Conservation (phyloP, 2,888 invertebrate species). For the Apeira syringaria region DNA sequence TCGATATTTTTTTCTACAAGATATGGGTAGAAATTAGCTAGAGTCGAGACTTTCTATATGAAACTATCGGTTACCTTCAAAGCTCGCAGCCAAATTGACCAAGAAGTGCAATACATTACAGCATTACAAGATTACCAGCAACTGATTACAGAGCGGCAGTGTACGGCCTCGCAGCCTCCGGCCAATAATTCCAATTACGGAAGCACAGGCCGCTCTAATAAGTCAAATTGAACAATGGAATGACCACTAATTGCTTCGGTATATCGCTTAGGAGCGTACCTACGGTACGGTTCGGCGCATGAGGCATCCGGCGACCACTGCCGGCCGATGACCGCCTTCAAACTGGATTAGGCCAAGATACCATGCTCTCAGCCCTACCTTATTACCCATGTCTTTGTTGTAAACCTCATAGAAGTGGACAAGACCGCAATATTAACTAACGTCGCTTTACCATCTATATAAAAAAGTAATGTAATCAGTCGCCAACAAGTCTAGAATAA, state of each 20-base stretch:
- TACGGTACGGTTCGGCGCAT: not conserved
- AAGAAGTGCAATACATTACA: constrained; percentile 10
- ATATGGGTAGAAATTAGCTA: too few relatives aligned
- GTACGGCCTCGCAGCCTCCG: constrained; percentile 27
- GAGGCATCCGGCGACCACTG: not conserved
- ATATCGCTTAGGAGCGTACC: constrained; percentile 31
- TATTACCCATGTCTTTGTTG: constrained; percentile 2
- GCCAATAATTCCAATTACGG: constrained; percentile 68
- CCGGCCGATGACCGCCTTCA: constrained; percentile 5
- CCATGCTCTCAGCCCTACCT: constrained; percentile 11
- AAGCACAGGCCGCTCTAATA: constrained; percentile 58
- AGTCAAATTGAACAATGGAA: constrained; percentile 74
- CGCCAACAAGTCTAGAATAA: constrained; percentile 8
- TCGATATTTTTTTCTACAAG: too few relatives aligned
- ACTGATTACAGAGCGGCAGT: constrained; percentile 41
- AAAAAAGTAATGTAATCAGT: constrained; percentile 7
- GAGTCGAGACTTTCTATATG: too few relatives aligned
- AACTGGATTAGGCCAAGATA: constrained; percentile 28
- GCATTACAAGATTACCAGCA: constrained; percentile 39
- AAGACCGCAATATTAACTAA: not conserved
- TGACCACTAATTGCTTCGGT: constrained; percentile 57
- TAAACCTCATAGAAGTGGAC: not conserved
- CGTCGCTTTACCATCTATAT: constrained; percentile 4
- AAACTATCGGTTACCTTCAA: too few relatives aligned
- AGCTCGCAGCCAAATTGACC: constrained; percentile 1